These are phyloP conservation scores for Drosophila subobscura DNA, from an alignment of 1,140 invertebrate genomes.

Conservation along the genomic window DNA sequence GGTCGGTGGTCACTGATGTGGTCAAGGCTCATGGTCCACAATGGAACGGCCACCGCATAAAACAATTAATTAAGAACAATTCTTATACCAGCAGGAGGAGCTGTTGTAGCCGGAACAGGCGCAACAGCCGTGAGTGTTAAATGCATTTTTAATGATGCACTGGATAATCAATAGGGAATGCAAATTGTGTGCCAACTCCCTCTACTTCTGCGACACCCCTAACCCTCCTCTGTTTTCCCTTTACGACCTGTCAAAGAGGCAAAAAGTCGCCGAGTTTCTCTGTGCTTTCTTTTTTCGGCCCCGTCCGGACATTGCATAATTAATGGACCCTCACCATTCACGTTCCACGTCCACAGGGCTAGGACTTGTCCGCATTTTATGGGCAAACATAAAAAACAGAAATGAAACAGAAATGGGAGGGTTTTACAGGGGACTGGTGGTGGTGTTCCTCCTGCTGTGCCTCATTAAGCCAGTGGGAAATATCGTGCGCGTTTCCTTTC, in stretches of 20 bases:
- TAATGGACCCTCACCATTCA: slow-evolving; percentile 42
- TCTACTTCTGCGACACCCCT: no score
- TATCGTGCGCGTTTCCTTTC: slow-evolving; percentile 8
- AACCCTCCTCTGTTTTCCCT: neutral
- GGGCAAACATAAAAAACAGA: slow-evolving; percentile 46
- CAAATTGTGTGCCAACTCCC: slow-evolving; percentile 26
- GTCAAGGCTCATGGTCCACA: no score
- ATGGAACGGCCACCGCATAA: slow-evolving; percentile 30
- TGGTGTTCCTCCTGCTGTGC: slow-evolving; percentile 18
- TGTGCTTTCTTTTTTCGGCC: slow-evolving; percentile 37
- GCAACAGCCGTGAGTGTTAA: slow-evolving; percentile 41
- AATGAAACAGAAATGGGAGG: neutral
- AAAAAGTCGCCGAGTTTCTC: slow-evolving; percentile 29
- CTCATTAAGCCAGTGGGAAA: slow-evolving; percentile 46
- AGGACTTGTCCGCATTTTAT: slow-evolving; percentile 53
- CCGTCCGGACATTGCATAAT: slow-evolving; percentile 48
- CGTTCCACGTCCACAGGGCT: slow-evolving; percentile 14
- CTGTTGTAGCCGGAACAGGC: neutral
- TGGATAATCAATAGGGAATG: slow-evolving; percentile 62
- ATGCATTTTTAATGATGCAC: slow-evolving; percentile 77
- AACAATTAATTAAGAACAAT: slow-evolving; percentile 74
- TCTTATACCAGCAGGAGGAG: slow-evolving; percentile 21
- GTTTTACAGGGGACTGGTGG: no score
- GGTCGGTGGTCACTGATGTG: no score
- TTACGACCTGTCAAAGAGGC: slow-evolving; percentile 21